Conservation (phyloP, 2,113 vertebrate genomes). For the Addax nasomaculatus region DNA sequence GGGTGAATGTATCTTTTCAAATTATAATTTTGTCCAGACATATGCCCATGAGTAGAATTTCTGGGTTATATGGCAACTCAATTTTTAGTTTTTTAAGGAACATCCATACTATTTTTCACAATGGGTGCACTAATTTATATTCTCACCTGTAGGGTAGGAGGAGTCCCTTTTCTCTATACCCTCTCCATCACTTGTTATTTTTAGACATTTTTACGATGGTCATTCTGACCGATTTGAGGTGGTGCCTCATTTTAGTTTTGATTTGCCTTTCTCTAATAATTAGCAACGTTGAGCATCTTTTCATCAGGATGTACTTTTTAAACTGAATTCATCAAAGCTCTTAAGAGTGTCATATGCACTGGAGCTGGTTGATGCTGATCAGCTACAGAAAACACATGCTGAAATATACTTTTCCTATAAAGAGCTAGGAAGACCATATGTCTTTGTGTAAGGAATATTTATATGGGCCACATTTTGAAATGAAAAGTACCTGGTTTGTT, state of each 20-base stretch:
- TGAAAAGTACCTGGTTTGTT: constrained; percentile 35
- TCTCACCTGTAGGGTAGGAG: background rate
- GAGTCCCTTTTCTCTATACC: background rate
- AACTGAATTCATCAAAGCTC: constrained; percentile 9
- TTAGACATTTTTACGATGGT: background rate
- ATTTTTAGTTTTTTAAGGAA: background rate
- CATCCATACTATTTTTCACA: background rate
- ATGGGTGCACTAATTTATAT: background rate
- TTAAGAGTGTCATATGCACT: background rate
- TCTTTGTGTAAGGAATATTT: constrained; percentile 11
- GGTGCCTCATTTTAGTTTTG: background rate
- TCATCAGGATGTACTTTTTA: background rate
- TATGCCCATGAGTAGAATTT: background rate
- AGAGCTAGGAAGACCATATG: constrained; percentile 14
- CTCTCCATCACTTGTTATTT: background rate
- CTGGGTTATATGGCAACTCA: background rate
- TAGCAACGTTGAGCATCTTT: fast-evolving
- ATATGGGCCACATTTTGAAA: constrained; percentile 30
- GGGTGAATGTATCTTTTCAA: background rate
- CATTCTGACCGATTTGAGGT: fast-evolving
- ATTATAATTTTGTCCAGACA: background rate
- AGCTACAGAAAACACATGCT: constrained; percentile 17
- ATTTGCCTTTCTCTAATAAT: background rate
- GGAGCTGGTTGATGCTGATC: background rate
- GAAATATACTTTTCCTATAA: background rate